phyloP scores from a whole-genome alignment of 1,140 invertebrate species.

The Acyrthosiphon pisum region DNA sequence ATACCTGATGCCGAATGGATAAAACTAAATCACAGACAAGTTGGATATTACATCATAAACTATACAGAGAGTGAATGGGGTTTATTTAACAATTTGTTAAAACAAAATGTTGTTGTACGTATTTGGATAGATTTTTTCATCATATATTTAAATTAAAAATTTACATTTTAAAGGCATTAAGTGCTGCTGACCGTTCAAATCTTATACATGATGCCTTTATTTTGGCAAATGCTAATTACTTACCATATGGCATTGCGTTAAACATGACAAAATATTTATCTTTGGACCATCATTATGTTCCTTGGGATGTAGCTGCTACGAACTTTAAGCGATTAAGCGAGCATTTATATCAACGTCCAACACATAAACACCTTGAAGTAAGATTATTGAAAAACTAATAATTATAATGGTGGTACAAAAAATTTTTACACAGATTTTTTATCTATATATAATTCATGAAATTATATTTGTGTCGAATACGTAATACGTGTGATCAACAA shows the following conservation, averaged over 20 bases:
- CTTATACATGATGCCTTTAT: conserved; percentile 86
- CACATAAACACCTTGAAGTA: not conserved
- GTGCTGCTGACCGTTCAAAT: conserved; percentile 79
- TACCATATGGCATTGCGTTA: conserved; percentile 73
- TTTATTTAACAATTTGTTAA: conserved; percentile 68
- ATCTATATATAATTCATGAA: conserved; percentile 66
- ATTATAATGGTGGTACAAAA: too few species aligned
- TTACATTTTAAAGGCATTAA: conserved; percentile 67
- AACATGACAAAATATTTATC: conserved; percentile 73
- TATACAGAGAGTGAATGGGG: conserved; percentile 76
- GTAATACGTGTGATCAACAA: too few species aligned
- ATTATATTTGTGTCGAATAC: too few species aligned
- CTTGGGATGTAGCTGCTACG: conserved; percentile 73
- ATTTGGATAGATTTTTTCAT: conserved; percentile 22
- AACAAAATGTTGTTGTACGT: conserved; percentile 66
- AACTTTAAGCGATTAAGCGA: conserved; percentile 68
- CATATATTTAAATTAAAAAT: conserved; percentile 55
- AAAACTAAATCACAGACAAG: conserved; percentile 86
- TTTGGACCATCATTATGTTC: conserved; percentile 73
- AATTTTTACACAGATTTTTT: too few species aligned
- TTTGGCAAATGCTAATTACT: conserved; percentile 73
- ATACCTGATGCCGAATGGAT: conserved; percentile 69
- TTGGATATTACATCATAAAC: conserved; percentile 89
- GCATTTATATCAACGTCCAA: conserved; percentile 69
- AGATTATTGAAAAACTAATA: not conserved